Base-by-base conservation (phyloP, 1,140 invertebrate species). In the Lepidurus apus region DNA sequence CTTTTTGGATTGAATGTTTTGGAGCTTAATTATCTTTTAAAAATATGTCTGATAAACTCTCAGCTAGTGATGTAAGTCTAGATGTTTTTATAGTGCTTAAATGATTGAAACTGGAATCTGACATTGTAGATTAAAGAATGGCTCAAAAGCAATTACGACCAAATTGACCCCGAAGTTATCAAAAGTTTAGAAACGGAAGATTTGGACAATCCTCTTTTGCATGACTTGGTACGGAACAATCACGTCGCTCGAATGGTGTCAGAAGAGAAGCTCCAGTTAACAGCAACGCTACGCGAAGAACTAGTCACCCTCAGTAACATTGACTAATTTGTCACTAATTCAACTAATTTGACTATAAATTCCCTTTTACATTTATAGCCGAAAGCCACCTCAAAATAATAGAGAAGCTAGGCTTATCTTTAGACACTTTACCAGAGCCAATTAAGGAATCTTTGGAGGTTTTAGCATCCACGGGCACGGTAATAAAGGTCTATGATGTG, bases 151-250 rank as follows among this genome's bases (percentile, higher is more conserved):
- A n/a, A 65, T 65, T 9, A 1, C 13, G 13, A 21, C 53, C 17
- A 65, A 65, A 65, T 65, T 21, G 6, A 65, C 8, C 53, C 53
- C 21, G 53, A 65, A 65, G 21, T 21, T 21, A 65, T 8, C 21
- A 65, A 65, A 65, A 65, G 8, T 65, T 65, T 65, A 21, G 47
- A 65, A 65, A 65, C 53, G 13, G 53, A 21, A 65, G 53, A 65
- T 65, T 65, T 65, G 53, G 13, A 13, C 21, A 21, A 65, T 7
- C 53, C 53, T 1, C 45, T 47, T 13, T 21, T 65, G 7, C 53
- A 65, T n/a, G 13, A 65, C 53, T 65, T 65, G 53, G 17, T 65
- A 65, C 53, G 3, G 53, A 65, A 13, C 7, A 13, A 65, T 17
- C 17, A n/a, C 13, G 17, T 65, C 1, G 53, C 53, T 17, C 21